phyloP scores from a whole-genome alignment of 2,797 vertebrate species.

The Garrulus glandarius region DNA sequence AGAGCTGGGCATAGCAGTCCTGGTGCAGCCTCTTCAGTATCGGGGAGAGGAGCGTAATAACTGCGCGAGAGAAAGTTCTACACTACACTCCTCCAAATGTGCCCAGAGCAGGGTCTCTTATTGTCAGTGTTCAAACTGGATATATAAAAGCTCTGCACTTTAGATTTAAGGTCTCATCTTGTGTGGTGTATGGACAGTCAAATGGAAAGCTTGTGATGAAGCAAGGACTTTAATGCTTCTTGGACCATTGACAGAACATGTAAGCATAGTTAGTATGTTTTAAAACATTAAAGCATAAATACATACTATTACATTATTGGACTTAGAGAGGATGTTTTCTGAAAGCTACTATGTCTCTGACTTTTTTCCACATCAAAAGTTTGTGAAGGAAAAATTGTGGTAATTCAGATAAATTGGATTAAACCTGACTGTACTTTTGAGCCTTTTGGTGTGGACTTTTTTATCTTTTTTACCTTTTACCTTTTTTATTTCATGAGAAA shows the following conservation, averaged over 20 bases:
- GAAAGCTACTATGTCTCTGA: neutral
- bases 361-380: neutral
- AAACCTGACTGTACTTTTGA: neutral
- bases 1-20: neutral
- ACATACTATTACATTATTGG: neutral
- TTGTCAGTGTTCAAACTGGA: neutral
- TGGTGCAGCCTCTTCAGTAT: neutral
- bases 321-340: neutral
- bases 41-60: neutral
- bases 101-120: neutral
- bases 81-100: neutral
- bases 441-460: neutral
- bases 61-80: accelerated
- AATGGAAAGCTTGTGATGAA: neutral
- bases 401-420: neutral
- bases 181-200: accelerated
- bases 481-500: neutral
- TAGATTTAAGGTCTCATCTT: neutral
- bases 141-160: neutral
- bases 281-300: neutral
- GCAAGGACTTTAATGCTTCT: neutral
- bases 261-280: neutral
- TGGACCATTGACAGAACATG: neutral
- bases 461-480: neutral
- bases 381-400: neutral